Percentiles rank a stretch among this genome's conserved stretches.
These are phyloP conservation scores for Enteromius argenteus DNA, from an alignment of 2,797 vertebrate genomes.

Conservation along the genomic window DNA sequence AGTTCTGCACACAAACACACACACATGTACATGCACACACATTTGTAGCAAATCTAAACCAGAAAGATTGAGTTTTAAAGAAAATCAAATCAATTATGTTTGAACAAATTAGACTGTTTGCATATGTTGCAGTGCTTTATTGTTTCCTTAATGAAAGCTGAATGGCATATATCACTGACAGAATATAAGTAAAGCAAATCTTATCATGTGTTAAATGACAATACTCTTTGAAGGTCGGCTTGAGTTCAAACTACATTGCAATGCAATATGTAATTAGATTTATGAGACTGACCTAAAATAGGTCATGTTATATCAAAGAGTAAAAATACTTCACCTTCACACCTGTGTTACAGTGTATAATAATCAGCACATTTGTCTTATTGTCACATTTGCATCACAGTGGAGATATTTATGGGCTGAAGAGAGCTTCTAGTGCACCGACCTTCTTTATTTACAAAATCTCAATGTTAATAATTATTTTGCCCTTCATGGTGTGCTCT, in stretches of 20 bases:
- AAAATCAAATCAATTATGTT: background rate
- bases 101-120: background rate
- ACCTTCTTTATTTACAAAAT: background rate
- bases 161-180: constrained; percentile 7
- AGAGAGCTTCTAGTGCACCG: background rate
- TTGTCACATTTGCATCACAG: background rate
- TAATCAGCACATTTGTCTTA: constrained; percentile 6
- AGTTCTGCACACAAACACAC: background rate
- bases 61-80: background rate
- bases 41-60: background rate
- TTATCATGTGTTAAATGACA: background rate
- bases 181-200: background rate
- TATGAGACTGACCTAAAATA: constrained; percentile 10
- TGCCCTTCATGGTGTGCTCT: background rate
- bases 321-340: constrained; percentile 22
- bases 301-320: constrained; percentile 9
- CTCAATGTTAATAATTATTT: background rate
- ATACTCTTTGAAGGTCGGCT: background rate
- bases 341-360: background rate
- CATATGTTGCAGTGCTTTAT: constrained; percentile 4
- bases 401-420: background rate
- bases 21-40: background rate
- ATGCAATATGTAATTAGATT: background rate
- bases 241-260: background rate
- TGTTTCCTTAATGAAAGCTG: background rate